Evolutionary conservation across 2,888 invertebrate genomes (phyloP).

Genomic region (Dicyrtomina minuta): DNA sequence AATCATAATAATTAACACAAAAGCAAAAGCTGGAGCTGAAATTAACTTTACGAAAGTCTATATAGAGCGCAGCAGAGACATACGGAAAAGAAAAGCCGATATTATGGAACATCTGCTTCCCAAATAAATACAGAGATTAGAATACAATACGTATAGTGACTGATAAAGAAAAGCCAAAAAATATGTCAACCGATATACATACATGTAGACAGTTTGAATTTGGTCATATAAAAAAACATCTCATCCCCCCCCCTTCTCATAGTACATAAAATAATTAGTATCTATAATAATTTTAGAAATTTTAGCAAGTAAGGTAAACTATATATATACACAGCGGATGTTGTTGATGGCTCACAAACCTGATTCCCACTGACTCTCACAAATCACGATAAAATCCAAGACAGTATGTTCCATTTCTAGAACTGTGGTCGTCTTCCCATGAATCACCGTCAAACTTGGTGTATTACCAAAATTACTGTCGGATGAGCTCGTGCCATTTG

Average conservation of each 20-base stretch:
- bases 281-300: neutral
- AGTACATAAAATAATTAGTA: too few relatives aligned
- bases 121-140: too few relatives aligned
- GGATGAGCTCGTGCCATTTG: slow-evolving; percentile 73
- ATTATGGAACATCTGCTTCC: too few relatives aligned
- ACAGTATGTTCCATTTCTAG: slow-evolving; percentile 99
- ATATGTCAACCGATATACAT: too few relatives aligned
- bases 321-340: too few relatives aligned
- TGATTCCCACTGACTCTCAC: slow-evolving; percentile 90
- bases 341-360: too few relatives aligned
- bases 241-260: neutral
- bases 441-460: slow-evolving; percentile 81
- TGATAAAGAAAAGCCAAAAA: too few relatives aligned
- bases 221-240: neutral
- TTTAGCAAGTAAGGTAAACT: neutral
- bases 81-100: too few relatives aligned
- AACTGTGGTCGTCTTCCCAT: slow-evolving; percentile 94
- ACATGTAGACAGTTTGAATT: too few relatives aligned
- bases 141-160: too few relatives aligned
- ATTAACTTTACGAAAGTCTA: too few relatives aligned
- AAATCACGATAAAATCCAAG: slow-evolving; percentile 92
- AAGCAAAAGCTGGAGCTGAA: neutral
- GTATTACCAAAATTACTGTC: slow-evolving; percentile 52
- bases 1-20: neutral
- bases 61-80: too few relatives aligned